Base-by-base conservation (phyloP, 2,888 invertebrate species). In the Hypsopygia costalis region DNA sequence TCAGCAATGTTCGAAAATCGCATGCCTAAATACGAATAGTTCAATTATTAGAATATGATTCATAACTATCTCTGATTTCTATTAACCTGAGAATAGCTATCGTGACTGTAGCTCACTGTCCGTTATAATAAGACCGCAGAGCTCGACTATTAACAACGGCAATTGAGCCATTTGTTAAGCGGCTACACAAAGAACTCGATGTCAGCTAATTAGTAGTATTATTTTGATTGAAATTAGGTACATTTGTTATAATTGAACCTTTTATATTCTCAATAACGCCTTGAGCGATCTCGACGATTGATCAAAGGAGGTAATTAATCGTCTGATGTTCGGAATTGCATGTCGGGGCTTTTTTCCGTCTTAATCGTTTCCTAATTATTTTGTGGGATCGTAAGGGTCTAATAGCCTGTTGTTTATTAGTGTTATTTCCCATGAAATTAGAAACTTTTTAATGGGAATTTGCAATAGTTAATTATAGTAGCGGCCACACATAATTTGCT, bases 151-250 rank as follows among this genome's bases (percentile, higher is more conserved):
- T 82, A 85, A 83, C 78, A 74, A 79, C 78, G 69, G 65, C 76
- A 77, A 86, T 87, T 81, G 86, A 86, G 80, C 66, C 78, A 83
- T 87, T 83, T 79, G 72, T 85, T 75, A 80, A 32, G 69, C 78
- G 80, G 80, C 61, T 55, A 65, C 69, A 86, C 82, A 87, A 85
- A 87, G 86, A 69, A 52, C 45, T 65, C 73, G 63, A 79, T 79
- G 82, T 78, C 81, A 73, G 78, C 72, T 86, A 87, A 87, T 86
- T 86, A 85, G 82, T 62, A 62, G 69, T 74, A 82, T 82, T 85
- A 81, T 87, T 37, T 83, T 85, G 82, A 87, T 86, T 83, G 83
- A 81, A 87, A 86, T 82, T 83, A 80, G 66, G 70, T 70, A 77
- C 78, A 80, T 82, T 81, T 76, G 74, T 81, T 79, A 79, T 81